A percentile compares a stretch with the other conserved stretches of the same genome.
phyloP scores from a whole-genome alignment of 2,888 invertebrate species.

The Apomyelois bistriatella region DNA sequence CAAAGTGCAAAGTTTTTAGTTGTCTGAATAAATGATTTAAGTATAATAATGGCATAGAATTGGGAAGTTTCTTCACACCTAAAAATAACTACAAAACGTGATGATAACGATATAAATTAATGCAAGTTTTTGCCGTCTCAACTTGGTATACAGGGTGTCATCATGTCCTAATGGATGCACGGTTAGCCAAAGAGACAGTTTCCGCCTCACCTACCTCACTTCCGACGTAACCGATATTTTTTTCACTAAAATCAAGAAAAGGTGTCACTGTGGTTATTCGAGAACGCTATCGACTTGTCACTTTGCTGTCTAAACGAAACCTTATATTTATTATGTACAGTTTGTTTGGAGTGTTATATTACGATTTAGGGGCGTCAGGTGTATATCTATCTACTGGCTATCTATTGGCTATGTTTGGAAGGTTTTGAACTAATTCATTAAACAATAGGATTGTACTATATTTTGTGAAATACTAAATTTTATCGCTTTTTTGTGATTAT shows the following conservation, averaged over 20 bases:
- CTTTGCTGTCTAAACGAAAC: constrained; percentile 41
- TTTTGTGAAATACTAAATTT: too few species aligned
- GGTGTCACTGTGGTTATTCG: constrained; percentile 52
- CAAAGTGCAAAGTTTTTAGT: too few species aligned
- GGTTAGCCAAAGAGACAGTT: constrained; percentile 58
- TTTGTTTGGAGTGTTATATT: constrained; percentile 16
- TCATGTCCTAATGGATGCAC: constrained; percentile 62
- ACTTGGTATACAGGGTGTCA: constrained; percentile 22
- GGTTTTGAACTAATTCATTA: too few species aligned
- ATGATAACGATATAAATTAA: too few species aligned
- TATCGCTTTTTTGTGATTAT: too few species aligned
- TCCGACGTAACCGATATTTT: constrained; percentile 74
- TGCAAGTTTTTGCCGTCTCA: too few species aligned
- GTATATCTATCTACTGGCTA: not conserved
- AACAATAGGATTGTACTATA: too few species aligned
- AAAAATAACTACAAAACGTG: too few species aligned
- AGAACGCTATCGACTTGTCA: constrained; percentile 38
- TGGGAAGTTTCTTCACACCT: too few species aligned
- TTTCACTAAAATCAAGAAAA: constrained; percentile 58
- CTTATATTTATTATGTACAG: constrained; percentile 36
- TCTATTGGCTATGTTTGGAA: too few species aligned
- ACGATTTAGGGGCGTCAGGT: constrained; percentile 17
- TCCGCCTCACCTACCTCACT: constrained; percentile 70
- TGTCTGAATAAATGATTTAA: too few species aligned
- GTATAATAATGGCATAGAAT: too few species aligned